Base-by-base conservation (phyloP, 2,113 vertebrate genomes). In the Heteronetta atricapilla region DNA sequence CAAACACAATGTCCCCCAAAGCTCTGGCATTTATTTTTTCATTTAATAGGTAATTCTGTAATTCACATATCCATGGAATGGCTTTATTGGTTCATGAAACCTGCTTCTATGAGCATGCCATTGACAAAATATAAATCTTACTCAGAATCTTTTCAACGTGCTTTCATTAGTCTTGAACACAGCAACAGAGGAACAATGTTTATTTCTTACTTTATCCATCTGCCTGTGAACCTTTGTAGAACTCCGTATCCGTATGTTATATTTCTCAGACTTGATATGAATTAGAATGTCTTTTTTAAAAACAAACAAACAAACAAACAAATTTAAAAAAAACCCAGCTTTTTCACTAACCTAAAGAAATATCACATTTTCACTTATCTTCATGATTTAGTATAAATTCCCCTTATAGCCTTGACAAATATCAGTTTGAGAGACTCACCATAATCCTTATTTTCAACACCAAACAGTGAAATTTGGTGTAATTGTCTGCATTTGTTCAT, bases 11-110 rank as follows among this genome's bases (percentile, higher is more conserved):
- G 87, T 80, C 66, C 73, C 77, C 84, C 38, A 95, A 92, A 94
- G 55, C 50, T 90, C 75, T 82, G 63, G 50, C 72, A 82, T 70
- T 96, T 96, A 82, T 94, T 96, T 96, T 95, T 92, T 64, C 74
- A 77, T 91, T 95, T 94, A 95, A 80, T 80, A 92, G 72, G 52
- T 90, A 95, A 96, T 95, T 96, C 93, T 88, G 19, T 93, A 95
- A 95, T 97, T 94, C 72, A n/a, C 62, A 79, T 40, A 94, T 72
- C 52, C 62, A 55, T 19, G 18, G 78, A 84, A 94, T 87, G 82
- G 53, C n/a, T 94, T 94, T 95, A 83, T 88, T 94, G 62, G 93
- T 96, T 94, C 69, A 38, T 44, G 73, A 89, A 96, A 90, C 58
- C 56, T 95, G 52, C 33, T 92, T 93, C 93, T 92, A 60, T 79